Evolutionary conservation across 2,888 invertebrate genomes (phyloP).

Genomic region (Campopleginae sp.): DNA sequence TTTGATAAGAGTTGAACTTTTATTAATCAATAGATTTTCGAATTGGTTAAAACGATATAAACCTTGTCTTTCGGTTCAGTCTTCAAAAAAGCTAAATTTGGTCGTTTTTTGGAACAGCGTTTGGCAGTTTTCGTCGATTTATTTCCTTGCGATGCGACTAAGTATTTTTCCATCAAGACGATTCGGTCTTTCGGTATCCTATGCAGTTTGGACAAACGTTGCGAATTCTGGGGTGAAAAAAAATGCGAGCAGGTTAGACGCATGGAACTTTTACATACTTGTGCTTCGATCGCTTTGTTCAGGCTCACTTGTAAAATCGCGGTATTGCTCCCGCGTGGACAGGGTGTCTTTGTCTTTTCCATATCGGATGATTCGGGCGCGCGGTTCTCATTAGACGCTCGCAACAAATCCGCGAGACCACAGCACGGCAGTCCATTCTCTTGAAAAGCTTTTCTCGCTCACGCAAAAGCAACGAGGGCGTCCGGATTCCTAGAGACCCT

Average conservation of each 20-base stretch:
- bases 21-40: not conserved
- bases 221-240: slow-evolving; percentile 65
- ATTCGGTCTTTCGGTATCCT: not conserved
- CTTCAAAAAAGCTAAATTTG: slow-evolving; percentile 13
- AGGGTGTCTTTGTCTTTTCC: slow-evolving; percentile 76
- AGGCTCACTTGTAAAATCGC: slow-evolving; percentile 68
- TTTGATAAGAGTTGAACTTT: not conserved
- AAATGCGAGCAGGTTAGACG: not conserved
- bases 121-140: not conserved
- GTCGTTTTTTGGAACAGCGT: not conserved
- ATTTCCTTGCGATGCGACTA: not conserved
- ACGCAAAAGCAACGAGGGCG: slow-evolving; percentile 78
- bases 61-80: slow-evolving; percentile 46
- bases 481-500: slow-evolving; percentile 28
- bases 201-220: slow-evolving; percentile 72
- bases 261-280: not conserved
- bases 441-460: slow-evolving; percentile 81
- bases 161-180: not conserved
- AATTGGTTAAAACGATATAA: slow-evolving; percentile 17
- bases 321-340: slow-evolving; percentile 78
- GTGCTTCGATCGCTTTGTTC: not conserved
- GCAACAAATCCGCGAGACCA: slow-evolving; percentile 85
- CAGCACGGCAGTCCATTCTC: slow-evolving; percentile 84
- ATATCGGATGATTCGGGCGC: slow-evolving; percentile 75
- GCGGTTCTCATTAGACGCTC: slow-evolving; percentile 82